These are phyloP conservation scores for Nasonia giraulti DNA, from an alignment of 1,140 invertebrate species.

Conservation along the genomic window DNA sequence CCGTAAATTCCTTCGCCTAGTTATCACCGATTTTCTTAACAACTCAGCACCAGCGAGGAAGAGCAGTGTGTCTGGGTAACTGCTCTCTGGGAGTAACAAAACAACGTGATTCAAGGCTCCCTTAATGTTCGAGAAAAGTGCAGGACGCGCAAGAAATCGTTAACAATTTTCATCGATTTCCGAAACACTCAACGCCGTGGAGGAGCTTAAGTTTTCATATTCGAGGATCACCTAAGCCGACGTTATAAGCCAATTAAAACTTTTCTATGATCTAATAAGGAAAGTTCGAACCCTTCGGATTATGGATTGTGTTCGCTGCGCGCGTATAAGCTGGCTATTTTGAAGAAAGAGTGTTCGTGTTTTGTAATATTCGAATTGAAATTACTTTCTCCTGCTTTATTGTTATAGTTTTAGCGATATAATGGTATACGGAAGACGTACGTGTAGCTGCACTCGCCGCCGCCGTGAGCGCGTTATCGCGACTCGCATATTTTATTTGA, in stretches of 20 bases:
- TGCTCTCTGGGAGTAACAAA: not conserved
- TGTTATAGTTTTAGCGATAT: not conserved
- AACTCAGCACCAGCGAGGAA: not conserved
- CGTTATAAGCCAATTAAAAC: not conserved
- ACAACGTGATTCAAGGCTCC: not conserved
- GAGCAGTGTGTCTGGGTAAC: not conserved
- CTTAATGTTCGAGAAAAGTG: not conserved
- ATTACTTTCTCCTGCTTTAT: not conserved
- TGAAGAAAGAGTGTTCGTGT: not conserved
- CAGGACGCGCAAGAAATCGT: not conserved
- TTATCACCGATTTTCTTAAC: not conserved
- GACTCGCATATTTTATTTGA: constrained; percentile 13
- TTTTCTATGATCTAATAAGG: not conserved
- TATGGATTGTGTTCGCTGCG: not conserved
- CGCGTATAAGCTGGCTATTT: not conserved
- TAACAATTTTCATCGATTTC: not conserved
- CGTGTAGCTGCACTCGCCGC: not conserved
- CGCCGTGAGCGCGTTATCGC: too few species aligned
- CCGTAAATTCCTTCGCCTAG: not conserved
- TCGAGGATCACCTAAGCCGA: not conserved
- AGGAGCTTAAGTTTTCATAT: not conserved
- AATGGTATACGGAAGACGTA: not conserved
- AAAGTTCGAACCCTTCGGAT: not conserved
- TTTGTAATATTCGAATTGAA: too few species aligned
- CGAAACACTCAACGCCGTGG: not conserved